These are phyloP conservation scores for Heliothis peltigera DNA, from an alignment of 2,888 invertebrate genomes.

Conservation along the genomic window DNA sequence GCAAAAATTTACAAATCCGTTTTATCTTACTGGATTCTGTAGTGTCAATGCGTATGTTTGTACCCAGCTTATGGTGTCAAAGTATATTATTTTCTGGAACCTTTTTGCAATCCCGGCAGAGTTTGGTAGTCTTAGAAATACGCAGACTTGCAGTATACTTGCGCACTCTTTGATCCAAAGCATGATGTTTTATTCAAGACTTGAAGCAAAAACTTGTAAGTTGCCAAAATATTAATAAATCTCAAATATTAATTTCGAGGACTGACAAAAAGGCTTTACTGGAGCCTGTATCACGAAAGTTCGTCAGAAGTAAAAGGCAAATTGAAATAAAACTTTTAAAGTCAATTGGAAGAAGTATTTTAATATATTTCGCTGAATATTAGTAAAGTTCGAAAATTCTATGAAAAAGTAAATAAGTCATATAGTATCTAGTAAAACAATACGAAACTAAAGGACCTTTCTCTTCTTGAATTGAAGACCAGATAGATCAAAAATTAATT, in stretches of 20 bases:
- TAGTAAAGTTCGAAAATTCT: neutral
- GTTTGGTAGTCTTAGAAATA: too few species aligned
- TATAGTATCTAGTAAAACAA: neutral
- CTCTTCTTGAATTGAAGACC: conserved; percentile 4
- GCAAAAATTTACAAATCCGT: too few species aligned
- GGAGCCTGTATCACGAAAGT: neutral
- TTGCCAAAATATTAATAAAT: neutral
- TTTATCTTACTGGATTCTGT: too few species aligned
- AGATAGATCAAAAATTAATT: conserved; percentile 11
- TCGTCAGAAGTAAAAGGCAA: conserved; percentile 1
- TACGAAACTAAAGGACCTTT: neutral
- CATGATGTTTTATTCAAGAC: neutral
- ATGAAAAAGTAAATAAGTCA: neutral
- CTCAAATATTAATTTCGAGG: neutral
- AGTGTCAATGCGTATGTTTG: too few species aligned
- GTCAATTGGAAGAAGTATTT: neutral
- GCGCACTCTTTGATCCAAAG: neutral
- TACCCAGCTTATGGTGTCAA: too few species aligned
- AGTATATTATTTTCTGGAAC: too few species aligned
- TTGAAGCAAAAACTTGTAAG: neutral
- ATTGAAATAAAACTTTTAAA: neutral
- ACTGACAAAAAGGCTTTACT: neutral
- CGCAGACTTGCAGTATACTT: too few species aligned
- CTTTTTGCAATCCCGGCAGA: too few species aligned
- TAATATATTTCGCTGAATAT: neutral